These are phyloP conservation scores for Aphelocoma coerulescens DNA, from an alignment of 2,113 vertebrate species.

Conservation along the genomic window DNA sequence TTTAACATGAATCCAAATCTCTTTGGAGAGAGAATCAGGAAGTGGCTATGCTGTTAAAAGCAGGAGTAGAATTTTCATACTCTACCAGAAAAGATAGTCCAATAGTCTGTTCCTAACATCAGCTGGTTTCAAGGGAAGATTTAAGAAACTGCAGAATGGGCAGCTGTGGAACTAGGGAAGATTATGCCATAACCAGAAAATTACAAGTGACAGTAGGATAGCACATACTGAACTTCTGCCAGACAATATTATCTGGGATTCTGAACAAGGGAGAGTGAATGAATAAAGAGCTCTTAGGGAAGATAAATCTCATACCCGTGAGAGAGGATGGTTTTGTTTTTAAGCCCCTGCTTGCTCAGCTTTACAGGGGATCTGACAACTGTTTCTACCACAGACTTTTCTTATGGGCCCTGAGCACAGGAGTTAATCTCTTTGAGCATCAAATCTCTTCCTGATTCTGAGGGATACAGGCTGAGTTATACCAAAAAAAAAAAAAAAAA, in stretches of 20 bases:
- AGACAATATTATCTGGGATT: slow-evolving; percentile 25
- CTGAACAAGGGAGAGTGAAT: neutral
- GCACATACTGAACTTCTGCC: slow-evolving; percentile 33
- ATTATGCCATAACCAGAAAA: slow-evolving; percentile 45
- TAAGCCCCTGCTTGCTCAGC: neutral
- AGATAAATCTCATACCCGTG: slow-evolving; percentile 1
- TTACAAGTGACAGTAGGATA: slow-evolving; percentile 37
- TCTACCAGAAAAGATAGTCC: neutral
- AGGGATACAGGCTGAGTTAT: neutral
- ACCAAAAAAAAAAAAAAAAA: neutral
- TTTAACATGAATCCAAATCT: neutral
- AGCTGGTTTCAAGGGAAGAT: neutral
- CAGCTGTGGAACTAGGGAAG: neutral
- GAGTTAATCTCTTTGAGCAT: neutral
- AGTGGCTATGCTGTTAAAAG: neutral
- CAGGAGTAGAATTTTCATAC: neutral
- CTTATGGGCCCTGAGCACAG: neutral
- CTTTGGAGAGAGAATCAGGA: neutral
- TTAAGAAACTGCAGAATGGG: neutral
- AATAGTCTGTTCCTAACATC: neutral
- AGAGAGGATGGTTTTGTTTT: slow-evolving; percentile 2
- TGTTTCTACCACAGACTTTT: neutral
- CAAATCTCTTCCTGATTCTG: neutral
- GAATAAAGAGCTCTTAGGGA: slow-evolving; percentile 17
- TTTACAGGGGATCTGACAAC: neutral